phyloP scores from a whole-genome alignment of 2,797 vertebrate genomes.

The Danionella dracula region DNA sequence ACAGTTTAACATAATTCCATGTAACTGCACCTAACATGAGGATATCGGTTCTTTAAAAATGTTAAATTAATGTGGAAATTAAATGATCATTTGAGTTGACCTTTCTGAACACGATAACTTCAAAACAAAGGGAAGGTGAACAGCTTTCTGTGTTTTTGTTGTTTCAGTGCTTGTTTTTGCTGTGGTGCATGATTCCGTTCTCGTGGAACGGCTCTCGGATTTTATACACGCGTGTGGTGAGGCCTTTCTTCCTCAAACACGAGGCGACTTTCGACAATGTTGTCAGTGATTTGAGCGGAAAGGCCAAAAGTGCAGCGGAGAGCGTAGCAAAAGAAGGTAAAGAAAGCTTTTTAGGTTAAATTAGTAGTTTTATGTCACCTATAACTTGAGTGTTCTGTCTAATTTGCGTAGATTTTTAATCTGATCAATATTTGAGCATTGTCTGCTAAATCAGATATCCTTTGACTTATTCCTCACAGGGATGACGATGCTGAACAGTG shows the following conservation, averaged over 20 bases:
- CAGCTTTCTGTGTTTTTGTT: background rate
- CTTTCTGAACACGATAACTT: background rate
- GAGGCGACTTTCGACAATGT: conserved; percentile 74
- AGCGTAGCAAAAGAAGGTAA: conserved; percentile 75
- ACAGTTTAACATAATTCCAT: too few species aligned
- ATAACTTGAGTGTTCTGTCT: background rate
- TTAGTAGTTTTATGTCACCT: background rate
- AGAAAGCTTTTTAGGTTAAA: background rate
- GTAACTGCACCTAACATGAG: too few species aligned
- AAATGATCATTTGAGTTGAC: too few species aligned
- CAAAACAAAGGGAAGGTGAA: background rate
- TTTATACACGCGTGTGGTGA: conserved; percentile 76
- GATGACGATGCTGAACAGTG: conserved; percentile 55
- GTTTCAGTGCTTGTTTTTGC: conserved; percentile 84
- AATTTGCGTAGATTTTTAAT: background rate
- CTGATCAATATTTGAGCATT: background rate
- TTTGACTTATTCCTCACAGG: conserved; percentile 52
- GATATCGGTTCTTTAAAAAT: too few species aligned
- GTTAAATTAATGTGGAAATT: too few species aligned
- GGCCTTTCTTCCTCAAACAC: conserved; percentile 86
- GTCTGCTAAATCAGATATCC: background rate
- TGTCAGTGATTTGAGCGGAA: conserved; percentile 71
- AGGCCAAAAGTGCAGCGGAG: conserved; percentile 70
- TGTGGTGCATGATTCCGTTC: conserved; percentile 93
- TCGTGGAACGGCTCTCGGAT: conserved; percentile 87